Base-by-base conservation (phyloP, 2,888 invertebrate species). In the Cheiracanthium punctorium region DNA sequence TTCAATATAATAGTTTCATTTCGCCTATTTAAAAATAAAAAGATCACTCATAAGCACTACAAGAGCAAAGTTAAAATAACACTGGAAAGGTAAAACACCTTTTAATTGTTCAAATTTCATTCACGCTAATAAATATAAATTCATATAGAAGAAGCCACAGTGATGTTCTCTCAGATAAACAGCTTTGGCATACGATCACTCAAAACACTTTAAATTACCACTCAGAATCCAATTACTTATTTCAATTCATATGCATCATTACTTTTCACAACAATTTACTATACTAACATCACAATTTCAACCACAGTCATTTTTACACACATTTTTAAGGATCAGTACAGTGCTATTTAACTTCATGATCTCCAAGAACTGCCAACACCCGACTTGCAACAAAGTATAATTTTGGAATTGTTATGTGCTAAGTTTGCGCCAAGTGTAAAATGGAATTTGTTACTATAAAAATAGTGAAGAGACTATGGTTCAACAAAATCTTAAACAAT, bases 121-220 rank as follows among this genome's bases (percentile, higher is more conserved):
- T 84, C 84, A 84, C 73, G 65, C 84, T 69, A 84, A 84, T 84
- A 84, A 84, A 84, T 84, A 84, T 72, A 79, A 73, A 52, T 73
- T 8, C 73, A 69, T 73, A 79, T 65, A 52, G 52, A 32, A 20
- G 43, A 73, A 79, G 84, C 79, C 58, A 58, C 24, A 84, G 77
- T 73, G 67, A 72, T 79, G 32, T 48, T 48, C 73, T 75, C 74
- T 75, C 74, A 75, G n/a, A 52, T 52, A 37, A 64, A n/a, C 30
- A 64, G 64, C 58, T 75, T 75, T 37, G 58, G 65, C 20, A 32
- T 64, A 24, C 17, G 14, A 37, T 33, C 37, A 71, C 41, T 33
- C 28, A 67, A 7, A 28, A 64, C 5, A 24, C 12, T 24, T 24
- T 58, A 24, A 24, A 17, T 58, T 17, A 24, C 58, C n/a, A n/a